phyloP scores from a whole-genome alignment of 64 coral and sea anemone genomes.

The Acropora yongei region DNA sequence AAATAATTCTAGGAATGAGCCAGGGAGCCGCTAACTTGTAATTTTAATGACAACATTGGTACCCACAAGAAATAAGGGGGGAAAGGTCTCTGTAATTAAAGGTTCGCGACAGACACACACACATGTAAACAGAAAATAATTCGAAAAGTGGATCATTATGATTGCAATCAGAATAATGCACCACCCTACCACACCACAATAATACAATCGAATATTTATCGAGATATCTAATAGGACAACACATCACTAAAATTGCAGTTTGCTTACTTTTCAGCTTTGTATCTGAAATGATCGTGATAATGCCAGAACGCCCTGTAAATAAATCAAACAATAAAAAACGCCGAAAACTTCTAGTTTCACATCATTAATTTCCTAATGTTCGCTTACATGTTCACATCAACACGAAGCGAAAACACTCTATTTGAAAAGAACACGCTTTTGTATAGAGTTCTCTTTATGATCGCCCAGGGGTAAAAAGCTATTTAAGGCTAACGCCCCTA shows the following conservation, averaged over 20 bases:
- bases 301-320: constrained; percentile 86
- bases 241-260: background rate
- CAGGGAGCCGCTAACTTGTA: background rate
- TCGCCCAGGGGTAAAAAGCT: background rate
- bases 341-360: background rate
- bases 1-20: background rate
- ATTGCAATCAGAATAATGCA: background rate
- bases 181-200: no score
- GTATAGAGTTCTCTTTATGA: no score
- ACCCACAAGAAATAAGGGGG: background rate
- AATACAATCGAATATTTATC: constrained; percentile 8
- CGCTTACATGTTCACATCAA: background rate
- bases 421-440: constrained; percentile 23
- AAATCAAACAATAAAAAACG: background rate
- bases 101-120: background rate
- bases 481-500: background rate
- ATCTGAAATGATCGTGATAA: constrained; percentile 84
- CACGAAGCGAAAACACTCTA: background rate
- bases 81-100: background rate
- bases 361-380: constrained; percentile 24
- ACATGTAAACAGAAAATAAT: background rate
- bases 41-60: background rate
- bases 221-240: background rate
- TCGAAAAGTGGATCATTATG: background rate
- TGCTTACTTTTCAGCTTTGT: constrained; percentile 87